Base-by-base conservation (phyloP, 2,888 invertebrate species). In the Zhuqinia jingwanae region DNA sequence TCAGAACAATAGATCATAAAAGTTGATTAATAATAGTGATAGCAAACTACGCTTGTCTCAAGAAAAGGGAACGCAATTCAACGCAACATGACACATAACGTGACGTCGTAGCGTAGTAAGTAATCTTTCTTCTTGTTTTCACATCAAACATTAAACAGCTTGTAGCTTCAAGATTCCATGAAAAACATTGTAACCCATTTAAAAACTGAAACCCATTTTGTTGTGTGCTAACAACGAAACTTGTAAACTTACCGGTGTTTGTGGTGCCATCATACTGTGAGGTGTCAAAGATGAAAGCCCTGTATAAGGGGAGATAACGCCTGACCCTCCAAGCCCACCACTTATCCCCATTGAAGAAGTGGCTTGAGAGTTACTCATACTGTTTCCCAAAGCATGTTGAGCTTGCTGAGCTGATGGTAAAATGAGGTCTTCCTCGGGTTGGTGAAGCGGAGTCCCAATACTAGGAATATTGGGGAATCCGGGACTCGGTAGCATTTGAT, bases 391-490 rank as follows among this genome's bases (percentile, higher is more conserved):
- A 89, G 94, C 92, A 91, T 95, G 95, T 90, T 96, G 96, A 91
- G 96, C 96, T 91, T 95, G 95, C 90, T 96, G 93, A 0, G 96
- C 96, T 94, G 96, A 96, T 73, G 97, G 96, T 75, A 97, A 94
- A 91, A 97, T 97, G 92, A 96, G 96, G 92, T 97, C 97, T 92
- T 97, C 97, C 92, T 97, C 97, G 22, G 96, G 96, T 91, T 97
- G 97, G 93, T 97, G 97, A 17, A 97, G 92, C 1, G 97, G 97
- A 6, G 97, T 97, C 81, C 96, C 97, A 92, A 97, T 96, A 91
- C 97, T 97, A 89, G 97, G 97, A 92, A 97, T 97, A 91, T 96
- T 96, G 50, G 75, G 75, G 92, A 95, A 96, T 89, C 96, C 96
- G 22, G 97, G 97, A 93, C 97, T 97, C 36, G 96, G 96, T 88